Base-by-base conservation (phyloP, 2,113 vertebrate species). In the Tretioscincus oriximinensis region DNA sequence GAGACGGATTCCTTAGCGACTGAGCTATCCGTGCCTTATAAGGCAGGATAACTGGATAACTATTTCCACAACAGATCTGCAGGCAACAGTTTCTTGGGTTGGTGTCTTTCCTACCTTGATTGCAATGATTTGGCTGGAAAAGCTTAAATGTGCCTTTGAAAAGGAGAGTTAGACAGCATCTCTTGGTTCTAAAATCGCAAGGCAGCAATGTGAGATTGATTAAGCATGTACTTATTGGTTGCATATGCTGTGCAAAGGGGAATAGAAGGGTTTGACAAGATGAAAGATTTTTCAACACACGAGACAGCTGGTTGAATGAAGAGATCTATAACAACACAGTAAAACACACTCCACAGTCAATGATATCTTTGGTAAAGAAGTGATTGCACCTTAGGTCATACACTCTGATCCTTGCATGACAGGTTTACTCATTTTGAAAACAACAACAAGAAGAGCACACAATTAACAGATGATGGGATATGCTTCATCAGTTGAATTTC, bases 201-300 rank as follows among this genome's bases (percentile, higher is more conserved):
- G 95, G 96, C 94, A 93, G 96, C 93, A 94, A 95, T 94, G 90
- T 86, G 93, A 96, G 94, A 96, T 96, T 95, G 95, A 97, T 95
- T 94, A 95, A 94, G 94, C 92, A 90, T 92, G 93, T 96, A 91
- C 92, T 92, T 89, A 93, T 92, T 95, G 93, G 90, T 95, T 95
- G 92, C 92, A 91, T 94, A 94, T 91, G 91, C 89, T 91, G 91
- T 83, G 91, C 93, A 93, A 92, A 93, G 88, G 93, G 93, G 77
- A 92, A 92, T 84, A 92, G 91, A 94, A 94, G 92, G 93, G 93
- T 94, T 93, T 95, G 94, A 94, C 91, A 94, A 93, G 93, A 95
- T 95, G 96, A 95, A 96, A 96, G 94, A 93, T 94, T 93, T 92
- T 93, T 94, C 91, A 92, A 85, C 91, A 89, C 91, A 89, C 88